These are phyloP conservation scores for Hylaea fasciaria DNA, from an alignment of 2,888 invertebrate genomes.

Conservation along the genomic window DNA sequence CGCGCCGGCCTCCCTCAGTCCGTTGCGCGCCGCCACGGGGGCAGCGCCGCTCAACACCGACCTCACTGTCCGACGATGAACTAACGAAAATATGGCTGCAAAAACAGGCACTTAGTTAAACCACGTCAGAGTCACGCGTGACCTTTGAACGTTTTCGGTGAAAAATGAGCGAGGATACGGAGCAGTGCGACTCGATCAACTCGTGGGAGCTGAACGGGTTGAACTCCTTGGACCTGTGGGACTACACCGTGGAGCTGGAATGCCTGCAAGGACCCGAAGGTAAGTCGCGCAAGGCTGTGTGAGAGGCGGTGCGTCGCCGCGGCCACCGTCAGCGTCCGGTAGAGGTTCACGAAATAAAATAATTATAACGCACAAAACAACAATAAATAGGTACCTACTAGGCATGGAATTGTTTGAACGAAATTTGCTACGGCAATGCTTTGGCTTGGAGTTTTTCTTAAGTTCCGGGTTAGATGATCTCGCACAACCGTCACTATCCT, in stretches of 20 bases:
- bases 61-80: constrained; percentile 39
- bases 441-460: constrained; percentile 27
- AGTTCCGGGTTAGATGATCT: constrained; percentile 33
- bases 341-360: constrained; percentile 35
- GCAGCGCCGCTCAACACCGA: constrained; percentile 54
- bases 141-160: constrained; percentile 55
- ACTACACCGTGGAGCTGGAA: constrained; percentile 93
- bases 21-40: constrained; percentile 62
- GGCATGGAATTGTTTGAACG: constrained; percentile 61
- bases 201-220: constrained; percentile 84
- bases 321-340: constrained; percentile 13
- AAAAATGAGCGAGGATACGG: constrained; percentile 79
- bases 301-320: constrained; percentile 56
- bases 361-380: constrained; percentile 56
- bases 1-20: constrained; percentile 52
- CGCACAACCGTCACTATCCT: constrained; percentile 18
- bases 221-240: constrained; percentile 92
- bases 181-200: constrained; percentile 76
- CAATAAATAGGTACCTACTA: constrained; percentile 57
- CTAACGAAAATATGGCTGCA: constrained; percentile 61
- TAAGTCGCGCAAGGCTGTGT: constrained; percentile 78
- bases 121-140: constrained; percentile 56
- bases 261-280: constrained; percentile 92
- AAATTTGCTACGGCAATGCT: constrained; percentile 49
- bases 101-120: constrained; percentile 55